Base-by-base conservation (phyloP, 2,797 vertebrate genomes). In the Denticeps clupeoides region DNA sequence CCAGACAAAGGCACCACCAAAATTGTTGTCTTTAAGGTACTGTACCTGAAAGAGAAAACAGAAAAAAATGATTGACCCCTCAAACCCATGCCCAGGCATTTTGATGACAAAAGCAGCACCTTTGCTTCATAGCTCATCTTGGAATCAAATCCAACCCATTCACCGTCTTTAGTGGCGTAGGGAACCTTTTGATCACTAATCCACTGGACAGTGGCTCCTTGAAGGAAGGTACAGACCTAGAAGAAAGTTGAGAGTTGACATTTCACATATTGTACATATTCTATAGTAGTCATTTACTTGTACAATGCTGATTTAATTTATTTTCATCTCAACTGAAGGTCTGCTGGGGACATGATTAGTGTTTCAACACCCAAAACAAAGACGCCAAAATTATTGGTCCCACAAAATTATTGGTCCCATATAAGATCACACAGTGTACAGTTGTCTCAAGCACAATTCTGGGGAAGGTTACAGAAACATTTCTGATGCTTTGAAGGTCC, bases 81-180 rank as follows among this genome's bases (percentile, higher is more conserved):
- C n/a, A n/a, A n/a, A n/a, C n/a, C n/a, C n/a, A n/a, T n/a, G n/a
- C n/a, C n/a, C n/a, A n/a, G n/a, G n/a, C n/a, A n/a, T n/a, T n/a
- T n/a, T n/a, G n/a, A n/a, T n/a, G n/a, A 5, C 3, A 23, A 23
- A 23, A 23, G 22, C 5, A 5, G 22, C 22, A 89, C 87, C 83
- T 91, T 91, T 18, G 75, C 69, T 13, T 47, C 19, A 51, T 72
- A 87, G 70, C 87, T 91, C 47, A 72, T 70, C 55, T 68, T 56
- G 25, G 78, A 74, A 68, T 91, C 90, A 53, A 77, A 92, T 21
- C 87, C 87, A 50, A 87, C 71, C 88, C 89, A 91, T 0, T 79
- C 60, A 0, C n/a, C 78, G 31, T 32, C 58, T 49, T 82, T 78
- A 53, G 62, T 68, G 9, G 87, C 71, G 2, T 87, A 92, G 7